Conservation (phyloP, 2,797 vertebrate species). For the Coluber constrictor region DNA sequence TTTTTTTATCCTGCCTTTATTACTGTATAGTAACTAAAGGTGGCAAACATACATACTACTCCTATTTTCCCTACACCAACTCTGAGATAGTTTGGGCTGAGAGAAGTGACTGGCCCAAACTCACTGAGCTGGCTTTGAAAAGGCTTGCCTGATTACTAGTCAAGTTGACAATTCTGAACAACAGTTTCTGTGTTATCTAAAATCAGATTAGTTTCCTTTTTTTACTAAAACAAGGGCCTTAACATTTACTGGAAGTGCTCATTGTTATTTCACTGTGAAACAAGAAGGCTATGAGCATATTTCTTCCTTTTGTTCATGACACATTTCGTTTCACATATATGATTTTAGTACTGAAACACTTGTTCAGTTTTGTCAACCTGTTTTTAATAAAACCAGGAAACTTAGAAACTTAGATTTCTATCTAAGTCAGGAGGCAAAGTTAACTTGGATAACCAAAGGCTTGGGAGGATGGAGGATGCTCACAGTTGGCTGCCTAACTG, state of each 20-base stretch:
- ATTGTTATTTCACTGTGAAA: conserved; percentile 92
- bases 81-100: not conserved
- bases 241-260: conserved; percentile 84
- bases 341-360: conserved; percentile 91
- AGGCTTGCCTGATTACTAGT: not conserved
- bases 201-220: not conserved
- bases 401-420: not conserved
- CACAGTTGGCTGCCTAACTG: not conserved
- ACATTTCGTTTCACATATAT: conserved; percentile 89
- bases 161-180: not conserved
- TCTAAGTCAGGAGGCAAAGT: not conserved
- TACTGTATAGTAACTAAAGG: not conserved
- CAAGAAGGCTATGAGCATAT: conserved; percentile 89
- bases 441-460: not conserved
- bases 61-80: not conserved
- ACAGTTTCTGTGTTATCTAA: not conserved
- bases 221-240: not conserved
- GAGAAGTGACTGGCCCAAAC: not conserved
- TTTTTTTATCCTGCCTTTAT: not conserved
- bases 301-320: conserved; percentile 98
- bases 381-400: conserved; percentile 62
- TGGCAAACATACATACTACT: not conserved
- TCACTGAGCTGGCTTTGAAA: not conserved
- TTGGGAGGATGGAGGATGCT: not conserved
- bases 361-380: conserved; percentile 92